Conservation (phyloP, 2,888 invertebrate species). For the Auanema sp. region DNA sequence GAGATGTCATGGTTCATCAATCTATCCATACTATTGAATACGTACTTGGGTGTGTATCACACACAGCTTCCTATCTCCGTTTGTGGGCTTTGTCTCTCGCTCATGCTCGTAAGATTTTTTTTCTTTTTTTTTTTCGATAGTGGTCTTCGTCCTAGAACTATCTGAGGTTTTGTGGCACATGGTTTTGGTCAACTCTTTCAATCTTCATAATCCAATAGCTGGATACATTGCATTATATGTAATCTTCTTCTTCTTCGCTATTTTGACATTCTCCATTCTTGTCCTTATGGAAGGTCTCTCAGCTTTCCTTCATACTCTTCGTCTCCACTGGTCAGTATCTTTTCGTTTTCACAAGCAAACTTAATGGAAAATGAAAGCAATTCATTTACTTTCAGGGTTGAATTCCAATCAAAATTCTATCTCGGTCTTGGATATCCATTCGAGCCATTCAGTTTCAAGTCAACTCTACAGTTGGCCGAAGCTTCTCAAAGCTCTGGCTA, state of each 20-base stretch:
- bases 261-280: slow-evolving; percentile 87
- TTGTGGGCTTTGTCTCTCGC: slow-evolving; percentile 62
- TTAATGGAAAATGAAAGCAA: background rate
- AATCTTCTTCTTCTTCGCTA: slow-evolving; percentile 87
- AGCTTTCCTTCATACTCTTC: slow-evolving; percentile 80
- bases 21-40: slow-evolving; percentile 74
- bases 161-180: slow-evolving; percentile 63
- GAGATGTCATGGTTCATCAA: slow-evolving; percentile 88
- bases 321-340: slow-evolving; percentile 56
- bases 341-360: background rate
- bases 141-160: slow-evolving; percentile 44
- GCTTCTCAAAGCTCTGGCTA: background rate
- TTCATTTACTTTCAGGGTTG: slow-evolving; percentile 77
- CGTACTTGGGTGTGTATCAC: slow-evolving; percentile 94
- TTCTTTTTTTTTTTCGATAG: background rate
- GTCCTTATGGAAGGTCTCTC: slow-evolving; percentile 99
- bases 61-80: slow-evolving; percentile 76
- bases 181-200: slow-evolving; percentile 54
- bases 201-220: slow-evolving; percentile 20
- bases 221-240: slow-evolving; percentile 39
- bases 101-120: slow-evolving; percentile 52
- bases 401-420: slow-evolving; percentile 98
- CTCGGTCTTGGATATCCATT: slow-evolving; percentile 86
- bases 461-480: slow-evolving; percentile 57
- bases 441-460: slow-evolving; percentile 87